A percentile compares a stretch with the other conserved stretches of the same genome.
phyloP scores from a whole-genome alignment of 2,113 vertebrate species.

The Poeciliopsis retropinna region DNA sequence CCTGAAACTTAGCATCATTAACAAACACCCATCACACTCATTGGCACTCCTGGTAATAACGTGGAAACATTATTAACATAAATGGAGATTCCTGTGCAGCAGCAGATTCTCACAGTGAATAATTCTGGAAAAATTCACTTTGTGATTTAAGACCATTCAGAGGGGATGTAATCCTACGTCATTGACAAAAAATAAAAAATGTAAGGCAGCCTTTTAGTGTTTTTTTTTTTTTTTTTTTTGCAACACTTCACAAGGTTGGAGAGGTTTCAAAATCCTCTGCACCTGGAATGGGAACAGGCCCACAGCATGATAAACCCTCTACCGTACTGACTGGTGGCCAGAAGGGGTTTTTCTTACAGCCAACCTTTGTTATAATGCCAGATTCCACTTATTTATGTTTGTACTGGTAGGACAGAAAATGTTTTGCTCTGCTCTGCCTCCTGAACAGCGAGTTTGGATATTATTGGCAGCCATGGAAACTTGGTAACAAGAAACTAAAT shows the following conservation, averaged over 20 bases:
- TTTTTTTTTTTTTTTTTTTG: neutral
- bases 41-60: neutral
- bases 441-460: neutral
- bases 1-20: neutral
- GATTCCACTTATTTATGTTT: too few relatives aligned
- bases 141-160: neutral
- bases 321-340: neutral
- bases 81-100: neutral
- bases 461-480: neutral
- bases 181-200: too few relatives aligned
- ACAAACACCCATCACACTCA: neutral
- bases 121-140: neutral
- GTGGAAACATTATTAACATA: neutral
- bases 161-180: too few relatives aligned
- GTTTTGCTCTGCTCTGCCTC: too few relatives aligned
- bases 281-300: neutral
- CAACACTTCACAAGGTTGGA: neutral
- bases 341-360: too few relatives aligned
- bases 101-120: neutral
- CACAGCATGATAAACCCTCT: neutral
- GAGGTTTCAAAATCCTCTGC: neutral
- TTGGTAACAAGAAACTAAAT: neutral
- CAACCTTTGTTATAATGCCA: too few relatives aligned
- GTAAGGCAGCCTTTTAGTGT: neutral
- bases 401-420: neutral